These are phyloP conservation scores for Drosophila trichaetosa DNA, from an alignment of 2,888 invertebrate genomes.

Conservation along the genomic window DNA sequence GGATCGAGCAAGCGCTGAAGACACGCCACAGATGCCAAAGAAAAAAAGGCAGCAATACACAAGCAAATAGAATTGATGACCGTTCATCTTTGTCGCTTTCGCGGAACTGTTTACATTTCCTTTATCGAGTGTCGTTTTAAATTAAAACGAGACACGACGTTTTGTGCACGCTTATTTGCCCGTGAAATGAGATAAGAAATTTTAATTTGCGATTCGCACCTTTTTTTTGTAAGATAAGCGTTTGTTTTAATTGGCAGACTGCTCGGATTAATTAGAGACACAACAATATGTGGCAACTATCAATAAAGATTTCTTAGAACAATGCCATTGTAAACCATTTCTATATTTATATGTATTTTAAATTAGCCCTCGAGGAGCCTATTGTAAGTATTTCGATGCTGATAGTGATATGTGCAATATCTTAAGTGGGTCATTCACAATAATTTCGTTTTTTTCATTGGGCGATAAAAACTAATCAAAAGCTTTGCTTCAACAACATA, in stretches of 20 bases:
- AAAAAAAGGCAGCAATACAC: slow-evolving; percentile 23
- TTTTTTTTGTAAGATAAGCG: slow-evolving; percentile 59
- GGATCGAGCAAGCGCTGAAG: slow-evolving; percentile 41
- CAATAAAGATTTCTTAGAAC: neutral
- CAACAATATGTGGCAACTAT: slow-evolving; percentile 1
- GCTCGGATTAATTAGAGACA: slow-evolving; percentile 37
- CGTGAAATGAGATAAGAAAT: slow-evolving; percentile 54
- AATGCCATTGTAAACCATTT: neutral
- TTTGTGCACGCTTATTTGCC: slow-evolving; percentile 10
- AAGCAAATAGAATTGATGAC: slow-evolving; percentile 35
- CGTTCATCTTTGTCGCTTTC: slow-evolving; percentile 51
- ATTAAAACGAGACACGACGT: slow-evolving; percentile 52
- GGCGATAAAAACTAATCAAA: neutral
- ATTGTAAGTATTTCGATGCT: neutral
- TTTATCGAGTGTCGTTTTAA: slow-evolving; percentile 63
- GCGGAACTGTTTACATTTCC: slow-evolving; percentile 69
- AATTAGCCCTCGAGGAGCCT: neutral
- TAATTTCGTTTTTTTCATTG: neutral
- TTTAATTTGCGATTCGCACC: slow-evolving; percentile 51
- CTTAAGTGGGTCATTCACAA: slow-evolving; percentile 15
- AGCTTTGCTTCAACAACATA: neutral
- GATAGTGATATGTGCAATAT: slow-evolving; percentile 1
- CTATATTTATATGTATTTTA: neutral
- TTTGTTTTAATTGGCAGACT: slow-evolving; percentile 44
- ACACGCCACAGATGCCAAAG: slow-evolving; percentile 38